Conservation (phyloP, 2,113 vertebrate species). For the Pedionomus torquatus region DNA sequence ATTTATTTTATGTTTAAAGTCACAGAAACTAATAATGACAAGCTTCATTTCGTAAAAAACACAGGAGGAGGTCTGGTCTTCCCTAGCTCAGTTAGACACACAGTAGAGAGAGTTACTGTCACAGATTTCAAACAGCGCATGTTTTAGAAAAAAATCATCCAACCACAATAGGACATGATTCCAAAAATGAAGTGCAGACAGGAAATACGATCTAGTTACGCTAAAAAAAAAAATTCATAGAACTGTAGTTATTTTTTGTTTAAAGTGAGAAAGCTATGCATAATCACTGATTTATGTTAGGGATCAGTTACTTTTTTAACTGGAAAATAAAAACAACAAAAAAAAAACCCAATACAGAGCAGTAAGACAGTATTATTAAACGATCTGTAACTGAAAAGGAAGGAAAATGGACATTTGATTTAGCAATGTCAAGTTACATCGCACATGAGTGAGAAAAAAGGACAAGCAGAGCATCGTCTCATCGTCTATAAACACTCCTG, state of each 20-base stretch:
- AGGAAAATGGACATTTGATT: neutral
- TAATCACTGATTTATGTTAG: conserved; percentile 69
- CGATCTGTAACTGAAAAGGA: neutral
- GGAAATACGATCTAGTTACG: neutral
- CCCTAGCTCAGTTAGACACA: neutral
- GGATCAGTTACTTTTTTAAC: conserved; percentile 66
- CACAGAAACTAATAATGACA: neutral
- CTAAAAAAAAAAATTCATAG: neutral
- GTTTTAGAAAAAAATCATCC: neutral
- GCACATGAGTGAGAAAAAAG: neutral
- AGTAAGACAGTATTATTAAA: neutral
- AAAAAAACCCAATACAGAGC: neutral
- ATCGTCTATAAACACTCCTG: neutral
- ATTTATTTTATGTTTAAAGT: neutral
- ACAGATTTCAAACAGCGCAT: neutral
- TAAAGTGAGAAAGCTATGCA: conserved; percentile 40
- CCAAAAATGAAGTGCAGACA: neutral
- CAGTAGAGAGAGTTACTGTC: neutral
- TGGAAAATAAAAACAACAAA: conserved; percentile 18
- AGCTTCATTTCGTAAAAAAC: neutral
- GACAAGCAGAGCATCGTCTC: neutral
- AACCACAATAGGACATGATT: neutral
- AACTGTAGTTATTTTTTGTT: neutral
- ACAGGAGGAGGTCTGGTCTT: neutral
- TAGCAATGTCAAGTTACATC: neutral